Conservation (phyloP, 2,888 invertebrate species). For the Athalia rosae region DNA sequence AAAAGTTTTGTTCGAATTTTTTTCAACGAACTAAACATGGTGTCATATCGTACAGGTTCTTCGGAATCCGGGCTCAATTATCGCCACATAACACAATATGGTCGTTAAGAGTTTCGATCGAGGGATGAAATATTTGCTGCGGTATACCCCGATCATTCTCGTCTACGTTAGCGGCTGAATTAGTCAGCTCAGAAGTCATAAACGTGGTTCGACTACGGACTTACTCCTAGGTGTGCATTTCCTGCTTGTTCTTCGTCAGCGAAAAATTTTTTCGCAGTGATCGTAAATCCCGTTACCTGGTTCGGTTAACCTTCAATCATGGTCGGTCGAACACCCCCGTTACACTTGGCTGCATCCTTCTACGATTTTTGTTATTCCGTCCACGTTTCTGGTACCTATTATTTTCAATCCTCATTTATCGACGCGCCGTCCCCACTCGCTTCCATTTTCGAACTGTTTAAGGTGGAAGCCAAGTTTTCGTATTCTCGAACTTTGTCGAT, state of each 20-base stretch:
- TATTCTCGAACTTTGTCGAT: conserved; percentile 1
- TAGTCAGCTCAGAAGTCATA: neutral
- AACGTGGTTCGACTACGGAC: no score
- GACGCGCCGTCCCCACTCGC: neutral
- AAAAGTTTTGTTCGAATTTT: no score
- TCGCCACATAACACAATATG: neutral
- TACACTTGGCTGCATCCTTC: conserved; percentile 22
- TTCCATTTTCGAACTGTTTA: neutral
- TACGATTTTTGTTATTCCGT: conserved; percentile 26
- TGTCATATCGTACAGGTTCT: no score
- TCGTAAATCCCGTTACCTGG: conserved; percentile 29
- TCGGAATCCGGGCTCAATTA: no score
- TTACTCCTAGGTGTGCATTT: neutral
- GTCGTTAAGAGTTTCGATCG: neutral
- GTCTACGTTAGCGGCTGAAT: neutral
- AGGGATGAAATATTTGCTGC: neutral
- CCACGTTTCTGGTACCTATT: conserved; percentile 11
- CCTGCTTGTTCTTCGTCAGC: conserved; percentile 2
- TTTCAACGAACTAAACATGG: no score
- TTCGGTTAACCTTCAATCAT: conserved; percentile 34
- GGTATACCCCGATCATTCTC: neutral
- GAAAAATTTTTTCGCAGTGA: conserved; percentile 7
- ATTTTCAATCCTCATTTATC: conserved; percentile 5
- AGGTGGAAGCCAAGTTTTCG: conserved; percentile 15
- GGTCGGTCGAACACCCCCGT: conserved; percentile 30